Evolutionary conservation across 2,888 invertebrate genomes (phyloP), one percentile per base, ranked within the genome.

Genomic region (Heteromyza rotundicornis): DNA sequence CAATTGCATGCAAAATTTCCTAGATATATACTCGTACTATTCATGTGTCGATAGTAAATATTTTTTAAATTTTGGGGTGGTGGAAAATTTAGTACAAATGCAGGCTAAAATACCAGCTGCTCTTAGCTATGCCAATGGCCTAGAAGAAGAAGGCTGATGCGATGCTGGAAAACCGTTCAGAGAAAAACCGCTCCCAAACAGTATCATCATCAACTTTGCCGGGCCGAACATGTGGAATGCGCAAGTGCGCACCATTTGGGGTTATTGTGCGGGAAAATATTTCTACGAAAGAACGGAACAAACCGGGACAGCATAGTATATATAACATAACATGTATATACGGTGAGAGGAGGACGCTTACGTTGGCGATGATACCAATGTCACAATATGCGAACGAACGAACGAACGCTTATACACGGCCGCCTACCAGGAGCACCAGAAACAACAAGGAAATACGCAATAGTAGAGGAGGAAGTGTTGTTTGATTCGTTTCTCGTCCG

Each of bases 141-240:
- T 53, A 53, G 32, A 32, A 32, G 32, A n/a, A n/a, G n/a, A 32
- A 32, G 32, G 40, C 40, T 40, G n/a, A 40, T 40, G 40, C 14
- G n/a, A 40, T 40, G 40, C 20, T 20, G 17, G 14, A 27, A 32
- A 32, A 24, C 16, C 24, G 17, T 32, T 14, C 23, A 10, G 19
- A 27, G 16, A 12, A 59, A 47, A 57, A 60, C 63, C 63, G 63
- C 63, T 63, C 60, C 63, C 63, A 59, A 58, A 60, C 55, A 22
- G n/a, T n/a, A n/a, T n/a, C n/a, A n/a, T n/a, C 44, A 54, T 10
- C 40, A 40, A 40, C 40, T 51, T 51, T 23, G 24, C 51, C 51
- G 51, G 51, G 51, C 51, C 22, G n/a, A 23, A n/a, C 23, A 51
- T 3, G 14, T 23, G 5, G 2, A 51, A 23, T 55, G 55, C 23